phyloP scores from a whole-genome alignment of 2,113 vertebrate genomes.

The Mus spicilegus region DNA sequence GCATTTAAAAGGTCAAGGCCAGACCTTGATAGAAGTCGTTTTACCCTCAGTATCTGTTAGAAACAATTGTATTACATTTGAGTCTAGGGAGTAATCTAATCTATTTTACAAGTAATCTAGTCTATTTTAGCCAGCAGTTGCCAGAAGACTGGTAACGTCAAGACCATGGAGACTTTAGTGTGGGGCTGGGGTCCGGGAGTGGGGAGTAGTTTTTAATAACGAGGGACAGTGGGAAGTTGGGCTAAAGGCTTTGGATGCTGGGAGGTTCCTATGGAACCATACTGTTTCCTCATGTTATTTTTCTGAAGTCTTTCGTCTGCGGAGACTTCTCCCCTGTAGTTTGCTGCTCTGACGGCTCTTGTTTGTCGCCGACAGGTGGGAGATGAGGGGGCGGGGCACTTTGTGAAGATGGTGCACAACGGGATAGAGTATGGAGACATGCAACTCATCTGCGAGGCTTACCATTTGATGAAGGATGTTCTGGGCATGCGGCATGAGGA shows the following conservation, averaged over 20 bases:
- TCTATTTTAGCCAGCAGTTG: not conserved
- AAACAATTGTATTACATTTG: not conserved
- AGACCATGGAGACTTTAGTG: not conserved
- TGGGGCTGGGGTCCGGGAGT: not conserved
- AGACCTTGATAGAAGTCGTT: not conserved
- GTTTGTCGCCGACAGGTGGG: slow-evolving; percentile 90
- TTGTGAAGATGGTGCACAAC: slow-evolving; percentile 99
- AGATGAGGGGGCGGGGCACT: slow-evolving; percentile 96
- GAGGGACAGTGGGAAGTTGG: not conserved
- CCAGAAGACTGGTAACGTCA: not conserved
- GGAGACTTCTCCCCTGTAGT: rapidly evolving
- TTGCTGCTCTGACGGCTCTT: slow-evolving; percentile 40
- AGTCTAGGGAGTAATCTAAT: not conserved
- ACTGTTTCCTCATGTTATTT: not conserved
- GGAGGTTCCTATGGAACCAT: not conserved
- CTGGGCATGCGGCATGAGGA: slow-evolving; percentile 93
- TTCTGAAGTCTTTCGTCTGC: not conserved
- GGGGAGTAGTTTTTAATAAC: not conserved
- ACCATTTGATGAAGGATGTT: slow-evolving; percentile 98
- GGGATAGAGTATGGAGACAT: slow-evolving; percentile 99
- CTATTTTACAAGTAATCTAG: not conserved
- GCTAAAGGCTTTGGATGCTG: not conserved
- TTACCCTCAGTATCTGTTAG: not conserved
- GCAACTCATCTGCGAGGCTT: slow-evolving; percentile 99
- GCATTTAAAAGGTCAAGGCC: not conserved